A percentile compares a stretch with the other conserved stretches of the same genome.
Conservation (phyloP, 1,140 invertebrate genomes). For the Drosophila carrolli region DNA sequence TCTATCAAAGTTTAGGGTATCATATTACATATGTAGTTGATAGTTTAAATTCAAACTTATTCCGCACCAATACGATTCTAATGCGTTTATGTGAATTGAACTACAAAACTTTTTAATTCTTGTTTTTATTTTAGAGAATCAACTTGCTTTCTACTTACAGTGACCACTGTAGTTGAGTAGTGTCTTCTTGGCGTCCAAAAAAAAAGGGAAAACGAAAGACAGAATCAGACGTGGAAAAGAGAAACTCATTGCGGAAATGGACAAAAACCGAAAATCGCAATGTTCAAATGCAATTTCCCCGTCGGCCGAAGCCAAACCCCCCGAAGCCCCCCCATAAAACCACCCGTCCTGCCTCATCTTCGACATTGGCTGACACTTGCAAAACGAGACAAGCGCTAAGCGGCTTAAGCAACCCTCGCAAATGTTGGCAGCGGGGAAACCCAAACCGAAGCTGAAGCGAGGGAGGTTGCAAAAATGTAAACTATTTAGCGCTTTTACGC, state of each 20-base stretch:
- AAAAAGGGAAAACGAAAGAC: conserved; percentile 17
- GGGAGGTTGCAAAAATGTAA: conserved; percentile 31
- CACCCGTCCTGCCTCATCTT: conserved; percentile 1
- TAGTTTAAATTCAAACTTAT: too few relatives aligned
- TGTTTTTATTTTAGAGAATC: too few relatives aligned
- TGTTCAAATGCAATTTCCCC: conserved; percentile 55
- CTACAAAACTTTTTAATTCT: too few relatives aligned
- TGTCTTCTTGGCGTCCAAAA: conserved; percentile 6
- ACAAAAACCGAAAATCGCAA: conserved; percentile 46
- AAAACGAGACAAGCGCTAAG: conserved; percentile 47
- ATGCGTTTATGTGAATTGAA: too few relatives aligned
- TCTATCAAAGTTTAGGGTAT: too few relatives aligned
- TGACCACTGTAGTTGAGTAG: conserved; percentile 25
- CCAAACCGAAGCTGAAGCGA: background rate
- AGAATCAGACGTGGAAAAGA: conserved; percentile 5
- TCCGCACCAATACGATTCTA: too few relatives aligned
- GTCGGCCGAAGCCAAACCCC: conserved; percentile 17
- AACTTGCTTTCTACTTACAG: too few relatives aligned
- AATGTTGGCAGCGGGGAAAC: conserved; percentile 7
- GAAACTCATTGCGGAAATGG: conserved; percentile 55
- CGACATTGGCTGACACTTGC: conserved; percentile 47
- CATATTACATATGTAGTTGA: too few relatives aligned
- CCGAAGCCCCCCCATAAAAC: background rate
- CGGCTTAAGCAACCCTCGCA: conserved; percentile 47
- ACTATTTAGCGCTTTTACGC: conserved; percentile 58